Conservation (phyloP, 1,140 invertebrate species). For the Panagrolaimus sp. region DNA sequence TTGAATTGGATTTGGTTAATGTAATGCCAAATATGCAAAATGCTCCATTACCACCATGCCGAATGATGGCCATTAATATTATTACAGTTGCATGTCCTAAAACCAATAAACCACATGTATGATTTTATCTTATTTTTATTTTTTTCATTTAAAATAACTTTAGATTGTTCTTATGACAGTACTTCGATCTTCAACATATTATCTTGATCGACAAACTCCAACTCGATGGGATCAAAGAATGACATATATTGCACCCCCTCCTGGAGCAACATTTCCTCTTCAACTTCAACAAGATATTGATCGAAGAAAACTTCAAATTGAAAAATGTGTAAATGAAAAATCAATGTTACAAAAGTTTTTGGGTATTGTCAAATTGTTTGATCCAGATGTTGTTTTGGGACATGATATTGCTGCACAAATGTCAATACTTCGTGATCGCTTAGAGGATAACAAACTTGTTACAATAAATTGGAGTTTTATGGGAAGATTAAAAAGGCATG, state of each 20-base stretch:
- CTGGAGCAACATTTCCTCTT: neutral
- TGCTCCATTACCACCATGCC: neutral
- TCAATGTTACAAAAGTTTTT: constrained; percentile 16
- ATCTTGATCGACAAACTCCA: neutral
- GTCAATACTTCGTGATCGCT: constrained; percentile 24
- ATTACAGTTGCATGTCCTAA: constrained; percentile 18
- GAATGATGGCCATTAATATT: constrained; percentile 34
- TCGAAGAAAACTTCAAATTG: neutral
- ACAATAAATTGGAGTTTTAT: constrained; percentile 31
- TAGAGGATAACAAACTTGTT: constrained; percentile 38
- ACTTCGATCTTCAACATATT: neutral
- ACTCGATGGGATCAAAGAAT: neutral
- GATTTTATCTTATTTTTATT: constrained; percentile 3
- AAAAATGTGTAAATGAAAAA: constrained; percentile 19
- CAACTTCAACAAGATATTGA: neutral
- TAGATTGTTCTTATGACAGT: constrained; percentile 46
- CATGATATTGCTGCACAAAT: constrained; percentile 37
- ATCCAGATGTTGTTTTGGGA: constrained; percentile 1
- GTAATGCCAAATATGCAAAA: neutral
- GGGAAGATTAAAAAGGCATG: constrained; percentile 36
- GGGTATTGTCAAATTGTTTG: neutral
- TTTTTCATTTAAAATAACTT: constrained; percentile 4
- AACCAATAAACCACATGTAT: constrained; percentile 29
- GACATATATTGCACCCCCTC: neutral
- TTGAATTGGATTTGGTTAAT: constrained; percentile 18